Percentiles rank a stretch among this genome's conserved stretches.
These are phyloP conservation scores for Chorisops tibialis DNA, from an alignment of 2,888 invertebrate species.

Conservation along the genomic window DNA sequence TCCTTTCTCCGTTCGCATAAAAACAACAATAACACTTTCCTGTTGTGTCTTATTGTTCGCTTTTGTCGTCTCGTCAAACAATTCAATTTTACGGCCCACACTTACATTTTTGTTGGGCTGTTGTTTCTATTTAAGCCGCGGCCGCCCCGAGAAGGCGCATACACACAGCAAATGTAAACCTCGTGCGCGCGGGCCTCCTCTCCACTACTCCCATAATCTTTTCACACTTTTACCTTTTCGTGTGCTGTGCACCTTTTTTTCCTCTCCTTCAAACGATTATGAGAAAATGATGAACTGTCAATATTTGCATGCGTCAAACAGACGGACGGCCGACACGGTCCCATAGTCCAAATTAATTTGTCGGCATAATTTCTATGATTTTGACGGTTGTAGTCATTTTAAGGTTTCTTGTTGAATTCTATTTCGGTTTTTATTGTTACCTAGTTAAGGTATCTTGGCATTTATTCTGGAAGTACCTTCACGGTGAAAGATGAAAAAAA, in stretches of 20 bases:
- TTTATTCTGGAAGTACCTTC: too few relatives aligned
- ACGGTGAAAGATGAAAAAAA: too few relatives aligned
- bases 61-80: neutral
- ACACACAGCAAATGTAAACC: neutral
- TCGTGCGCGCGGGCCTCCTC: constrained; percentile 19
- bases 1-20: neutral
- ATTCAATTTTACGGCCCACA: too few relatives aligned
- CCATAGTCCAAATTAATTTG: constrained; percentile 22
- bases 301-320: constrained; percentile 30
- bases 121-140: too few relatives aligned
- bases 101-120: too few relatives aligned
- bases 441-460: too few relatives aligned
- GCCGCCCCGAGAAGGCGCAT: constrained; percentile 1
- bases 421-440: constrained; percentile 15
- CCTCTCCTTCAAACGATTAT: constrained; percentile 30
- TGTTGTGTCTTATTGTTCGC: constrained; percentile 12
- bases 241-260: constrained; percentile 17
- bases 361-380: constrained; percentile 1
- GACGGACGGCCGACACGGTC: constrained; percentile 17
- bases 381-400: constrained; percentile 15
- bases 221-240: constrained; percentile 23
- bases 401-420: constrained; percentile 10
- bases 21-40: neutral
- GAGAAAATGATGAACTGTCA: constrained; percentile 34
- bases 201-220: constrained; percentile 5